Evolutionary conservation across 2,888 invertebrate species (phyloP).

Genomic region (Apoderus coryli): DNA sequence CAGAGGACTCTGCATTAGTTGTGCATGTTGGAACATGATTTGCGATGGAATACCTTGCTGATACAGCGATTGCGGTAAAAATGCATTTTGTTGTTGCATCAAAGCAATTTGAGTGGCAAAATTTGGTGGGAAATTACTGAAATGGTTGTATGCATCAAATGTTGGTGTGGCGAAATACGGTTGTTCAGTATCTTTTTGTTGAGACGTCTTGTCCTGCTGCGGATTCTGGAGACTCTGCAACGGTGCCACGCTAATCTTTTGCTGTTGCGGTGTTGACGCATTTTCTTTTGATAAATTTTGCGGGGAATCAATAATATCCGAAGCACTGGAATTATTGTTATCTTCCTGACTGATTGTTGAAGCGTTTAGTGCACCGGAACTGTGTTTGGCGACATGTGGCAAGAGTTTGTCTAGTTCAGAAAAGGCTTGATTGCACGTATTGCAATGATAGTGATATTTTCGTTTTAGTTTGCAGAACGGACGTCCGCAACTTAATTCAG

Average conservation of each 20-base stretch:
- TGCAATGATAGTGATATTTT: constrained; percentile 66
- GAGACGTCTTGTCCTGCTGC: constrained; percentile 9
- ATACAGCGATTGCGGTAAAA: constrained; percentile 29
- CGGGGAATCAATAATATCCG: not conserved
- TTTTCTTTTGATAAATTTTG: constrained; percentile 1
- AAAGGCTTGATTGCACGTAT: constrained; percentile 66
- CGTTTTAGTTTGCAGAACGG: constrained; percentile 70
- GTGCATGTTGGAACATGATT: constrained; percentile 31
- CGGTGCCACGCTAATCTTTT: constrained; percentile 31
- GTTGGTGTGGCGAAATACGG: constrained; percentile 24
- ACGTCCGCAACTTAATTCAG: constrained; percentile 52
- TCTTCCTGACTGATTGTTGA: constrained; percentile 31
- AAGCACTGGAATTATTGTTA: constrained; percentile 24
- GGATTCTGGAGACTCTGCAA: constrained; percentile 30
- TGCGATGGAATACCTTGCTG: constrained; percentile 29
- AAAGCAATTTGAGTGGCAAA: constrained; percentile 31
- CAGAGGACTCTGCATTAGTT: constrained; percentile 30
- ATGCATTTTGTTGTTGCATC: constrained; percentile 31
- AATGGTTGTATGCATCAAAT: constrained; percentile 31
- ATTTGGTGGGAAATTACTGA: constrained; percentile 30
- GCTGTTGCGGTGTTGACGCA: no score
- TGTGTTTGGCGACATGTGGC: constrained; percentile 58
- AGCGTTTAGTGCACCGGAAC: constrained; percentile 38
- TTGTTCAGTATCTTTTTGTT: constrained; percentile 16
- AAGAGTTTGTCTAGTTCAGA: constrained; percentile 55